Conservation (phyloP, 2,888 invertebrate species). For the Drosophila kokeensis region DNA sequence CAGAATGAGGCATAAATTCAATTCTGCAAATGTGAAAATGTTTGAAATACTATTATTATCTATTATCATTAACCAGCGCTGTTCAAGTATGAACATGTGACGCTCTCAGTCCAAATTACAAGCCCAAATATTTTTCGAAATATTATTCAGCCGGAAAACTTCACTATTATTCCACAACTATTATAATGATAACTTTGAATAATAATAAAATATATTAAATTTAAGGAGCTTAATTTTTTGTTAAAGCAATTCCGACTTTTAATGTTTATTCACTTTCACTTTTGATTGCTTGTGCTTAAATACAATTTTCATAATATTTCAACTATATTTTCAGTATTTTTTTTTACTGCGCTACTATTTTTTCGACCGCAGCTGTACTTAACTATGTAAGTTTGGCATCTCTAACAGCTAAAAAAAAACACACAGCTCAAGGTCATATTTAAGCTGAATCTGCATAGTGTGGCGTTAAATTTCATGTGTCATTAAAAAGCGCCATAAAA, state of each 20-base stretch:
- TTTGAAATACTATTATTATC: too few relatives aligned
- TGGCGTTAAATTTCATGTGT: slow-evolving; percentile 62
- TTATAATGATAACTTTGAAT: neutral
- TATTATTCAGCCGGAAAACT: neutral
- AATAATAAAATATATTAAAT: neutral
- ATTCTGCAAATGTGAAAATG: too few relatives aligned
- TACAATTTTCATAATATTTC: rapidly evolving
- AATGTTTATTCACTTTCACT: neutral
- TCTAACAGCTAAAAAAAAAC: slow-evolving; percentile 1
- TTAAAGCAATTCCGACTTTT: neutral
- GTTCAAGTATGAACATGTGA: too few relatives aligned
- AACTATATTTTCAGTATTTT: neutral
- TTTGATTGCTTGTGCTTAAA: neutral
- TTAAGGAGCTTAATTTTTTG: neutral
- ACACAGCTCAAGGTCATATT: slow-evolving; percentile 58
- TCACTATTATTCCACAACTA: neutral
- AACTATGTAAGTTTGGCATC: slow-evolving; percentile 2
- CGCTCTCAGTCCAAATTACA: too few relatives aligned
- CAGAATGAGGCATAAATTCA: too few relatives aligned
- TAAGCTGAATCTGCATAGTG: slow-evolving; percentile 25
- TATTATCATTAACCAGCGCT: too few relatives aligned
- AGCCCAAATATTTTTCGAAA: too few relatives aligned
- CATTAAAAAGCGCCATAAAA: slow-evolving; percentile 67
- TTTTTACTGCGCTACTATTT: neutral
- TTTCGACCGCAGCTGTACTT: neutral